Base-by-base conservation (phyloP, 1,140 invertebrate species). In the Coelopa frigida region DNA sequence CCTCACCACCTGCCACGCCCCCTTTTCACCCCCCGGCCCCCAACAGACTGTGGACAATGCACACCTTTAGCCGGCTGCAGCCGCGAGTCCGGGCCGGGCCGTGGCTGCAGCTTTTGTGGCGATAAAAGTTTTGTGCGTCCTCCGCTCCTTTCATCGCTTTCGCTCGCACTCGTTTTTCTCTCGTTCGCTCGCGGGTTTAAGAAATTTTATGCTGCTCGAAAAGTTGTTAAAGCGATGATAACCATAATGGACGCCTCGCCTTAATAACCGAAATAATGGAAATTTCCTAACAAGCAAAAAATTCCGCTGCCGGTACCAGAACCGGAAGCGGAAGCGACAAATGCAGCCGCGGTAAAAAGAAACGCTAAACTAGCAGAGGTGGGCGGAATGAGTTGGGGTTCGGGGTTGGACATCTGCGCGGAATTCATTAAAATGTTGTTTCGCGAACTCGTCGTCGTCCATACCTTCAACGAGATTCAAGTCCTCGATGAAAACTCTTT, bases 201-300 rank as follows among this genome's bases (percentile, higher is more conserved):
- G 36, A 46, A 46, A 46, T 46, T 46, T 39, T 46, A 39, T 46
- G 45, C 45, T 40, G 31, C 40, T 46, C 33, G 32, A 46, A 46
- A 46, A 46, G 36, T 46, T 46, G 18, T 46, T 46, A 39, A 46
- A 46, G 40, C n/a, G 36, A 32, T 46, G 45, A 46, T 46, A 38
- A 46, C 36, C 36, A 46, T 38, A 46, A 41, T 23, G 24, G 22
- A 26, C 29, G 21, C 18, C 24, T 29, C 32, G 15, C 24, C 24
- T 42, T 23, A 42, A 42, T 14, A 27, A 29, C 18, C 40, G 27
- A 29, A 42, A 42, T 42, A 29, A 17, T 29, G 29, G 29, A n/a
- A 29, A 41, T 26, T 26, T 15, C 23, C 29, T 41, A 42, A 42
- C 40, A 42, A 42, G 40, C 40, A 42, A 42, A 42, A 42, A 42